phyloP scores from a whole-genome alignment of 2,113 vertebrate genomes.

The Sisor rabdophorus region DNA sequence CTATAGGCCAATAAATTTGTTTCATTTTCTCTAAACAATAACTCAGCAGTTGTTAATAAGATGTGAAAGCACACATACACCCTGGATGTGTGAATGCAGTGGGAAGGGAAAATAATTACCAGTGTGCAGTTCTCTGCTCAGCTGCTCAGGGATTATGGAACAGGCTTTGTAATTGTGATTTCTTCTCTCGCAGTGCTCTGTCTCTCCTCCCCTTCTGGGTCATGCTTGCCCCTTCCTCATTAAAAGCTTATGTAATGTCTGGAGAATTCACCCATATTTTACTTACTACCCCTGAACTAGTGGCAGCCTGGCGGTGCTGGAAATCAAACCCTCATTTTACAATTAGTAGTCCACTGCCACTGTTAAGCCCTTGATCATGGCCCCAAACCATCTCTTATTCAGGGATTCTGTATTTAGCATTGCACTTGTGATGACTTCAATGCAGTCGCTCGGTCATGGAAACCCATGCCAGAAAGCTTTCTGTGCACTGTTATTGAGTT shows the following conservation, averaged over 20 bases:
- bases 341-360: no score
- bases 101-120: conserved; percentile 1
- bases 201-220: background rate
- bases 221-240: background rate
- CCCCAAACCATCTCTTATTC: no score
- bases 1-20: background rate
- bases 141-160: conserved; percentile 40
- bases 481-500: no score
- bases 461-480: no score
- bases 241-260: background rate
- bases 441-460: no score
- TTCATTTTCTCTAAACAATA: background rate
- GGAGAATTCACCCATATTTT: background rate
- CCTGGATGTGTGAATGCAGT: background rate
- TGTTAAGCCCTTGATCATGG: no score
- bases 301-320: no score
- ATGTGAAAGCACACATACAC: background rate
- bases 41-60: conserved; percentile 15
- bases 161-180: conserved; percentile 51
- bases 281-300: no score
- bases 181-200: conserved; percentile 23
- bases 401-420: no score
- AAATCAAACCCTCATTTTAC: no score
- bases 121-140: conserved; percentile 19
- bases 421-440: no score